Evolutionary conservation across 1,140 invertebrate genomes (phyloP).

Genomic region (Zaprionus taronus): DNA sequence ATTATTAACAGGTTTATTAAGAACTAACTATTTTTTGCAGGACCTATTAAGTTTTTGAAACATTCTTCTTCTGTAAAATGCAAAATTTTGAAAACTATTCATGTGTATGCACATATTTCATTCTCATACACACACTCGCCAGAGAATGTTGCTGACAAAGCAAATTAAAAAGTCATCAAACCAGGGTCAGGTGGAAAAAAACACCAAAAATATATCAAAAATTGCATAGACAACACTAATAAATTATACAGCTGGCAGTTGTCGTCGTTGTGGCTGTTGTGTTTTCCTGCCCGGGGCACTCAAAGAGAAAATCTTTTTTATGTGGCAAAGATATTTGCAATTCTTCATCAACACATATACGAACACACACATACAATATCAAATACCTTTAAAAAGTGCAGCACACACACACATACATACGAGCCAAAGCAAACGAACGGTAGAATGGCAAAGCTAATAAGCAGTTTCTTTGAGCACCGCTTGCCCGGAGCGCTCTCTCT

Average conservation of each 20-base stretch:
- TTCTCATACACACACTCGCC: background rate
- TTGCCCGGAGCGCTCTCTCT: constrained; percentile 20
- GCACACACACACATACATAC: constrained; percentile 12
- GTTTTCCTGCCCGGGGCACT: constrained; percentile 13
- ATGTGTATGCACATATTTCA: constrained; percentile 10
- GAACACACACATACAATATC: constrained; percentile 13
- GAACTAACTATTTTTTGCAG: background rate
- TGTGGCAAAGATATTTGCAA: constrained; percentile 51
- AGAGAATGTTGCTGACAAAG: constrained; percentile 53
- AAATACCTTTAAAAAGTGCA: constrained; percentile 31
- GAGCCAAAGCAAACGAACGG: constrained; percentile 26
- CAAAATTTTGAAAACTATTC: constrained; percentile 24
- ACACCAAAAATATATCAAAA: constrained; percentile 33
- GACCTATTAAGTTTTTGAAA: background rate
- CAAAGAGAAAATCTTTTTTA: constrained; percentile 37
- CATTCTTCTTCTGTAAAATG: background rate
- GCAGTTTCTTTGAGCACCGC: constrained; percentile 51
- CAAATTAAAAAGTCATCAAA: constrained; percentile 36
- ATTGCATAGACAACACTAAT: constrained; percentile 51
- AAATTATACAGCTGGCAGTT: constrained; percentile 52
- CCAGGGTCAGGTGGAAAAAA: constrained; percentile 11
- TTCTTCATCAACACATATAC: constrained; percentile 38
- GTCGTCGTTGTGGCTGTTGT: background rate
- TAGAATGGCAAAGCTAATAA: constrained; percentile 69
- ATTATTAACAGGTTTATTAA: background rate